Percentiles rank a stretch among this genome's conserved stretches.
Conservation (phyloP, 2,888 invertebrate species). For the Eupithecia pulchellata region DNA sequence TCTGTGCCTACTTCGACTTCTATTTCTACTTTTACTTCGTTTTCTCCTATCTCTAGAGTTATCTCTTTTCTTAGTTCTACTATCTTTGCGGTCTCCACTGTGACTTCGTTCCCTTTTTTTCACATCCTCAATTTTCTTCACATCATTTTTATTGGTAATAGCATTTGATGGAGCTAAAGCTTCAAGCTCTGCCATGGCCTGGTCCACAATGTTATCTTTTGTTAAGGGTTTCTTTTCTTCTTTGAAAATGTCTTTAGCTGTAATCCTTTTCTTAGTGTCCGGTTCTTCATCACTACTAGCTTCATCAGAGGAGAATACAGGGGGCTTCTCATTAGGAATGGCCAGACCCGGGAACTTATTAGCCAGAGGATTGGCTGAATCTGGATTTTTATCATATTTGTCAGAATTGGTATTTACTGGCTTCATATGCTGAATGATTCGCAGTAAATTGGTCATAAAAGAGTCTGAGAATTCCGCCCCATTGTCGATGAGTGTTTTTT, state of each 20-base stretch:
- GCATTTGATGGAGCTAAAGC: constrained; percentile 90
- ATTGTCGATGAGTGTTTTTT: constrained; percentile 94
- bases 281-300: constrained; percentile 65
- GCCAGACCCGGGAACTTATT: constrained; percentile 92
- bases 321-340: constrained; percentile 90
- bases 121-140: constrained; percentile 50
- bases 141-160: constrained; percentile 45
- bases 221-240: constrained; percentile 62
- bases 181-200: constrained; percentile 94
- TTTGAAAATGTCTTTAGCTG: constrained; percentile 77
- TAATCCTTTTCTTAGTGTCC: constrained; percentile 66
- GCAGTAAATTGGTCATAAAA: constrained; percentile 95
- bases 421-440: constrained; percentile 98
- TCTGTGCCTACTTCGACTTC: constrained; percentile 45
- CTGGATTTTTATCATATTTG: constrained; percentile 48
- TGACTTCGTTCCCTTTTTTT: constrained; percentile 60
- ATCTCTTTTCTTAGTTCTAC: constrained; percentile 56
- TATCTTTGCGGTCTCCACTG: constrained; percentile 60
- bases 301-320: constrained; percentile 70
- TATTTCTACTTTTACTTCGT: constrained; percentile 60
- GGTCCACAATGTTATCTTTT: constrained; percentile 87
- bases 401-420: constrained; percentile 76
- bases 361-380: constrained; percentile 85
- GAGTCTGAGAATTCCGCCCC: constrained; percentile 99
- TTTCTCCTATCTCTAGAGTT: constrained; percentile 60